Base-by-base conservation (phyloP, 2,113 vertebrate genomes). In the Archilochus colubris region DNA sequence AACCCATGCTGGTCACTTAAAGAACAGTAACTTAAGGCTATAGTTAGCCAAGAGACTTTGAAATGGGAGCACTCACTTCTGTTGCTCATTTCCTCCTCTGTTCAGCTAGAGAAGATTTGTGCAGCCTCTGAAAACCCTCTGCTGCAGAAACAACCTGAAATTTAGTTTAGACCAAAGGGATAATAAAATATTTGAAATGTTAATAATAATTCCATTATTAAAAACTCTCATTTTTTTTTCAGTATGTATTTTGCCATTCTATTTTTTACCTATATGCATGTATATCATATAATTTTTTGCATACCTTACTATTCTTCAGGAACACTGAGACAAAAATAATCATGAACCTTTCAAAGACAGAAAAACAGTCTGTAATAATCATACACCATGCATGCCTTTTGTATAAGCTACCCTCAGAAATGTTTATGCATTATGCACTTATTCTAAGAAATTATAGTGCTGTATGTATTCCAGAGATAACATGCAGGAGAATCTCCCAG, bases 401-500 rank as follows among this genome's bases (percentile, higher is more conserved):
- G 68, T 44, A n/a, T 78, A 91, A 93, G 51, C 57, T 70, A 24
- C 40, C 9, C 2, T 74, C 61, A 83, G 61, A 83, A 93, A 72
- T 75, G 36, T 88, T 93, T 83, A 88, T 57, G 64, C n/a, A 28
- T 55, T 68, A 14, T 78, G 38, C 48, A 19, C 40, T 88, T 81
- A 84, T 33, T 94, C 61, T 55, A 58, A 75, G 79, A 90, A 86
- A 77, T 82, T 91, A 38, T 27, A 62, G 66, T 54, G 36, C 24
- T 67, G 40, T 76, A 36, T 76, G 79, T 74, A 40, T 88, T 86
- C 28, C 74, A 69, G 87, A 83, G 86, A 85, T 95, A 93, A 85
- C 73, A n/a, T 33, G 17, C 13, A 83, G 54, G n/a, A 30, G 64
- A 90, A 28, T 66, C n/a, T 83, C 31, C 46, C 76, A 46, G 13